Base-by-base conservation (phyloP, 2,797 vertebrate genomes). In the Euthynnus affinis region DNA sequence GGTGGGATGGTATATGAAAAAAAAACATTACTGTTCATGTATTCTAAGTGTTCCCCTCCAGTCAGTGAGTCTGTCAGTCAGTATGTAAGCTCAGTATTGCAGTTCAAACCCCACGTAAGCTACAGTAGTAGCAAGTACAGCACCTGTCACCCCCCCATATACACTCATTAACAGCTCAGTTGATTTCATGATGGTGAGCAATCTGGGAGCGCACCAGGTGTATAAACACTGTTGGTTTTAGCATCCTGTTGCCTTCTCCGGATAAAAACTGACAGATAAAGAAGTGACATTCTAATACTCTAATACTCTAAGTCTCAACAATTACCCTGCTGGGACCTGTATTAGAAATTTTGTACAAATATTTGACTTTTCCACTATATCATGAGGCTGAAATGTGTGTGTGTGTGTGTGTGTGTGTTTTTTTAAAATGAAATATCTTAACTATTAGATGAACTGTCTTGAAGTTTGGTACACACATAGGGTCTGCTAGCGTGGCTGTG, bases 81-180 rank as follows among this genome's bases (percentile, higher is more conserved):
- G 27, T 49, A 20, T 37, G 12, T 40, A 37, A 51, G 34, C 51
- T 60, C n/a, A 61, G 37, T 37, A 10, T 37, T 37, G 9, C 52
- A 25, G 27, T 53, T 46, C 25, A 52, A 52, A 32, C 10, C 27
- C n/a, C 23, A 23, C 37, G 34, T 9, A 37, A 10, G 37, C 37
- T 23, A n/a, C 40, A 14, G 17, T 25, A n/a, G 25, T 25, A 62
- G 40, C 27, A 60, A 37, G 46, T 22, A 7, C 63, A 53, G 65
- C 67, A 78, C 68, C 67, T 65, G 25, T 6, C 10, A 42, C 44
- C 15, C 60, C 60, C 20, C 34, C 4, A 7, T 9, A 56, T 25
- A 55, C 37, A 18, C 56, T 46, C 27, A 78, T 78, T 71, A 78
- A 48, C 40, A 57, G 56, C 63, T 65, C 46, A 71, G 22, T 44